Percentiles rank a stretch among this genome's conserved stretches.
Evolutionary conservation across 1,140 invertebrate species (phyloP).

Genomic region (Bombus affinis): DNA sequence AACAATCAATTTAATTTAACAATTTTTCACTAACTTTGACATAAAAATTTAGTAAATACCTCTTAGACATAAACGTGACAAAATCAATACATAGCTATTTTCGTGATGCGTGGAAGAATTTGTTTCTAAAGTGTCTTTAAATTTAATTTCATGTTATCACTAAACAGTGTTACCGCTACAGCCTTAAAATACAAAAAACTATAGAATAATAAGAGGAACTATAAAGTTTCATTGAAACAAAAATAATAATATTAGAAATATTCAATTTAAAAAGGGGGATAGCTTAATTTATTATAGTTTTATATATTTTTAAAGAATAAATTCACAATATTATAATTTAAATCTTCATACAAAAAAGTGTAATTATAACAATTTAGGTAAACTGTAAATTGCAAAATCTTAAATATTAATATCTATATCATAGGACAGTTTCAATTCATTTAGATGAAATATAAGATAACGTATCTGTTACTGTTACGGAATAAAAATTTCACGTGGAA

Average conservation of each 20-base stretch:
- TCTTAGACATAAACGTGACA: background rate
- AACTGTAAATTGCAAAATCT: background rate
- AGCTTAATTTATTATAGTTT: background rate
- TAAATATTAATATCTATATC: background rate
- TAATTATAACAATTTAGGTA: background rate
- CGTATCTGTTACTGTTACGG: no score
- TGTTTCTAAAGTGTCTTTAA: background rate
- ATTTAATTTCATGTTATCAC: no score
- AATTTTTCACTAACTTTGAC: background rate
- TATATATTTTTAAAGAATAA: background rate
- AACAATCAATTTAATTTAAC: background rate
- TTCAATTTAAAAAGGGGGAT: background rate
- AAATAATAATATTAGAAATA: background rate
- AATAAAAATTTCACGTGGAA: no score
- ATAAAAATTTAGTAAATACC: background rate
- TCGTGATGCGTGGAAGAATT: background rate
- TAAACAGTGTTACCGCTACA: background rate
- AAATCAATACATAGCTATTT: constrained; percentile 14
- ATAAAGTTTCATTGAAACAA: background rate
- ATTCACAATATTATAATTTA: background rate
- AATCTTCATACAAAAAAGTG: background rate
- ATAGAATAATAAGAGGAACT: background rate
- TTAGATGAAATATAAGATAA: background rate
- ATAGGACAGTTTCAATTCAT: background rate
- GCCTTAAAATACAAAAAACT: background rate